Conservation (phyloP, 2,888 invertebrate species). For the Acanthosepion pharaonis region DNA sequence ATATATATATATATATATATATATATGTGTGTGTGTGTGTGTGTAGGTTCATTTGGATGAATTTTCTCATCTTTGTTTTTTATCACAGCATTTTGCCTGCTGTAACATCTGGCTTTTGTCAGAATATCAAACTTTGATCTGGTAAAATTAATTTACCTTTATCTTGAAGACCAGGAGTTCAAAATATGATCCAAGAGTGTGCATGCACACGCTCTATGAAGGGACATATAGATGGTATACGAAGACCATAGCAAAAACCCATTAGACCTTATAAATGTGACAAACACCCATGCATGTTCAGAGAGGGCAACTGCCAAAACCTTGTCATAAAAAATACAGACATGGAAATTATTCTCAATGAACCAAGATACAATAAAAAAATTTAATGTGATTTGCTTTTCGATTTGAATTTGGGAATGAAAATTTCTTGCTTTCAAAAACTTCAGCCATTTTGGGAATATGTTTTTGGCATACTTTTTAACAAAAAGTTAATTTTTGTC, state of each 20-base stretch:
- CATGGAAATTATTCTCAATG: neutral
- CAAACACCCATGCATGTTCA: neutral
- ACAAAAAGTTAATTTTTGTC: neutral
- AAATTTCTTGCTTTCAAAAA: no score
- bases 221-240: no score
- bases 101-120: neutral
- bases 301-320: neutral
- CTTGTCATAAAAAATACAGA: neutral
- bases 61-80: no score
- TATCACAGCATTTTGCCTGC: no score
- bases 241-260: no score
- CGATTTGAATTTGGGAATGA: neutral
- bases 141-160: neutral
- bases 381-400: neutral
- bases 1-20: no score
- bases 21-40: no score
- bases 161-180: neutral
- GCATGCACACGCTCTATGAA: no score
- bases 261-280: no score
- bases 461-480: neutral
- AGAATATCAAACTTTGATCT: neutral
- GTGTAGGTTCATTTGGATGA: no score
- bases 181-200: no score
- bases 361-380: neutral
- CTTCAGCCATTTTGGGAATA: neutral